These are phyloP conservation scores for Gymnorhina tibicen DNA, from an alignment of 2,113 vertebrate species.

Conservation along the genomic window DNA sequence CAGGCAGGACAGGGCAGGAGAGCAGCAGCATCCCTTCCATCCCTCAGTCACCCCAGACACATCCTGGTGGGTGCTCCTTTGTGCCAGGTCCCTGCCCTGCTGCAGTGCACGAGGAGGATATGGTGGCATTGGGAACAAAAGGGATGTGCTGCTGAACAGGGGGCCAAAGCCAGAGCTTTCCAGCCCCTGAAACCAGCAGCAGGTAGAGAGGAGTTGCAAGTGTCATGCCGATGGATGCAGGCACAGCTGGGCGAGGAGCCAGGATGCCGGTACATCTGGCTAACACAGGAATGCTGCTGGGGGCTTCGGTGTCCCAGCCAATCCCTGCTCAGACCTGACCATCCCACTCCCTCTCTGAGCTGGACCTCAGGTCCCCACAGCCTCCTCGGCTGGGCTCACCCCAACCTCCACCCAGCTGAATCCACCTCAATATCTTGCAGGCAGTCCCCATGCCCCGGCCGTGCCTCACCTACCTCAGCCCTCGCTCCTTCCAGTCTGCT, in stretches of 20 bases:
- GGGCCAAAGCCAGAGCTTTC: not conserved
- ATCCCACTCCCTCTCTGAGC: not conserved
- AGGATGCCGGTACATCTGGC: accelerated
- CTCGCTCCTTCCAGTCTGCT: not conserved
- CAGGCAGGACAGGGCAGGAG: not conserved
- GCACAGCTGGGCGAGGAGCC: accelerated
- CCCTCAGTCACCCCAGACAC: not conserved
- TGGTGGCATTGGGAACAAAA: not conserved
- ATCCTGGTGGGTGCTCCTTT: not conserved
- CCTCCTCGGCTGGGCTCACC: not conserved
- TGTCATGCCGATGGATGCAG: accelerated
- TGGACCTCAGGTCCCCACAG: not conserved
- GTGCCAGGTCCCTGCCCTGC: not conserved
- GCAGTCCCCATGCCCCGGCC: accelerated
- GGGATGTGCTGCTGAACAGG: not conserved
- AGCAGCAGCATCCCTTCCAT: not conserved
- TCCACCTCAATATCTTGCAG: accelerated
- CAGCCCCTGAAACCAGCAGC: not conserved
- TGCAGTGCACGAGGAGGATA: not conserved
- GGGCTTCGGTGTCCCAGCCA: not conserved
- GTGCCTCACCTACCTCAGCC: not conserved
- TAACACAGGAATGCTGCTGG: not conserved
- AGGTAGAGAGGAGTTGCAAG: not conserved
- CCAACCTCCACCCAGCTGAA: not conserved
- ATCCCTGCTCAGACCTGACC: not conserved